Percentiles rank a stretch among this genome's conserved stretches.
phyloP scores from a whole-genome alignment of 64 coral and sea anemone genomes.

The Anthopleura sola region DNA sequence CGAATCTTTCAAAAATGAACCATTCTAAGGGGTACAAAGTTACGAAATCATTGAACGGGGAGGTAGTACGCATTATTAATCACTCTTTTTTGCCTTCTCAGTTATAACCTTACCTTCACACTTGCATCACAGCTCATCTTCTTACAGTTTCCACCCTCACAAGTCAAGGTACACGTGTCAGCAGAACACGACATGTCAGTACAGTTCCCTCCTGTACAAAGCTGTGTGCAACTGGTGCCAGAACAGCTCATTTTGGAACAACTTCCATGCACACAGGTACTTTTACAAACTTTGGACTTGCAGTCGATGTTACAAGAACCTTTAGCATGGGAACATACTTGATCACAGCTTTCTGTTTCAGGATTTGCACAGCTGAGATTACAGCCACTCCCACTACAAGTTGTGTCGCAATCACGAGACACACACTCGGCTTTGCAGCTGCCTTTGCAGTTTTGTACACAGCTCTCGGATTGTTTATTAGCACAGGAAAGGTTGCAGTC shows the following conservation, averaged over 20 bases:
- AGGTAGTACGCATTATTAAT: too few species aligned
- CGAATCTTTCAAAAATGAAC: too few species aligned
- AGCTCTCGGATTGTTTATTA: background rate
- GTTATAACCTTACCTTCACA: background rate
- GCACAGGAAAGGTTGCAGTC: constrained; percentile 3
- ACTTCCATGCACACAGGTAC: background rate
- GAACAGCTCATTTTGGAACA: constrained; percentile 9
- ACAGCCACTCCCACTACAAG: constrained; percentile 4
- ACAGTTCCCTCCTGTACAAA: constrained; percentile 8
- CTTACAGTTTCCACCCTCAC: background rate
- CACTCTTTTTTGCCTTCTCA: too few species aligned
- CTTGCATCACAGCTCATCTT: background rate
- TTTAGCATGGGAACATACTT: background rate
- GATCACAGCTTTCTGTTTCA: background rate
- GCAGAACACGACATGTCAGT: background rate
- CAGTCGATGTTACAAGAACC: constrained; percentile 1
- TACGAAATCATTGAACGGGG: too few species aligned
- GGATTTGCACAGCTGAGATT: constrained; percentile 4
- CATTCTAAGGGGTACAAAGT: background rate
- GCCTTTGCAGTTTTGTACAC: constrained; percentile 10
- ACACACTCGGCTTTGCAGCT: background rate
- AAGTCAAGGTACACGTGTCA: background rate
- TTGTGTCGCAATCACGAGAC: background rate
- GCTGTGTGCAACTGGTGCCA: background rate
- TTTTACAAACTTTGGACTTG: constrained; percentile 12